Base-by-base conservation (phyloP, 2,113 vertebrate genomes). In the Sardina pilchardus region DNA sequence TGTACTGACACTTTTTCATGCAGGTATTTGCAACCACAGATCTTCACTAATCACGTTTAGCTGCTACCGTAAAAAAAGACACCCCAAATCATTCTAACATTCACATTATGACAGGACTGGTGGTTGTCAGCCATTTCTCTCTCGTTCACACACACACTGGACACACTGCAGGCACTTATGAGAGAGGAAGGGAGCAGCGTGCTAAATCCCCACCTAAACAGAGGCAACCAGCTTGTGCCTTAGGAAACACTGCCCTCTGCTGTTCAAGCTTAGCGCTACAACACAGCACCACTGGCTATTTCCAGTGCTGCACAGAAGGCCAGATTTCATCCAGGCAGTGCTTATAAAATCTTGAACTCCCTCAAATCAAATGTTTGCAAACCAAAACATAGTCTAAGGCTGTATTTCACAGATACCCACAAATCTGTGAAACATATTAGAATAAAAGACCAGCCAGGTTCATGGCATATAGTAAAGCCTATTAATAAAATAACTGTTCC, bases 181-280 rank as follows among this genome's bases (percentile, higher is more conserved):
- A 56, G 82, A 12, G 12, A 19, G 47, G 34, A 36, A 82, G 24
- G 1, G 12, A 82, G 47, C 44, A 30, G 16, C 9, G 17, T 71
- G 10, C 81, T 8, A 85, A n/a, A 67, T 67, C n/a, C 24, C 59
- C 30, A 10, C 44, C 26, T 75, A 14, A 71, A 3, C 36, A 39
- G 43, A 7, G 44, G 26, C 21, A 17, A n/a, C 34, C n/a, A n/a
- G 59, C 34, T 82, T 30, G 53, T 88, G 34, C 81, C 71, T 89
- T 83, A 83, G 4, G 6, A 14, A 36, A 88, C 88, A 92, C 80
- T 88, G 86, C 88, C 90, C 85, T 82, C 91, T 90, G 30, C 75
- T 87, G 91, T 84, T 47, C 0, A 39, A 78, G 14, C 39, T 14
- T 34, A 34, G 34, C 7, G 34, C 2, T 3, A 71, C 63, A 34